phyloP scores from a whole-genome alignment of 2,888 invertebrate genomes.

The Polydrusus tereticollis region DNA sequence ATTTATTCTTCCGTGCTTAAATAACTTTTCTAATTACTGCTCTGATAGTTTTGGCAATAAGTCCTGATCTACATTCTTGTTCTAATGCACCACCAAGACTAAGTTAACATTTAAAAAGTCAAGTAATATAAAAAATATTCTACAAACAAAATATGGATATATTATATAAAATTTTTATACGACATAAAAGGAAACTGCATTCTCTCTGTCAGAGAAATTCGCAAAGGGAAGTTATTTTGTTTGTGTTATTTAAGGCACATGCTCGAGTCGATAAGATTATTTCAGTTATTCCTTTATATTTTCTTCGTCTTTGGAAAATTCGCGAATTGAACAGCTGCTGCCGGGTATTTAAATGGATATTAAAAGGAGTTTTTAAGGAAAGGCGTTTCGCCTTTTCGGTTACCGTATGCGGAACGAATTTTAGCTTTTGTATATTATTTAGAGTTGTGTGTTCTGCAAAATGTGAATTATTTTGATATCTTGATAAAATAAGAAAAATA shows the following conservation, averaged over 20 bases:
- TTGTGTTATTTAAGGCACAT: conserved; percentile 16
- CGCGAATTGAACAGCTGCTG: conserved; percentile 16
- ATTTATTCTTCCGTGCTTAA: no score
- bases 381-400: conserved; percentile 2
- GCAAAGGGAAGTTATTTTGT: conserved; percentile 15
- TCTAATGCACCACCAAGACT: no score
- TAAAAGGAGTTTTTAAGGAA: conserved; percentile 11
- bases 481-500: not conserved
- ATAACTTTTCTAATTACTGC: no score
- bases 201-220: not conserved
- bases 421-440: not conserved
- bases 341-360: conserved; percentile 12
- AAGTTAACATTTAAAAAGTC: not conserved
- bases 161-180: not conserved
- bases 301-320: conserved; percentile 13
- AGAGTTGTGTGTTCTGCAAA: not conserved
- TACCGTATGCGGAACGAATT: not conserved
- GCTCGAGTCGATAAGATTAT: conserved; percentile 17
- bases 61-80: no score
- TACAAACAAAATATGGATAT: not conserved
- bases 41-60: no score
- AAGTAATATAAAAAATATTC: not conserved
- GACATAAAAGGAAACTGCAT: conserved; percentile 15
- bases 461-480: not conserved
- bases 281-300: conserved; percentile 17